Evolutionary conservation across 30 jellyfish, hydroid and myxozoan species (phyloP), one percentile per base, ranked within the genome.

Genomic region (Clytia hemisphaerica): DNA sequence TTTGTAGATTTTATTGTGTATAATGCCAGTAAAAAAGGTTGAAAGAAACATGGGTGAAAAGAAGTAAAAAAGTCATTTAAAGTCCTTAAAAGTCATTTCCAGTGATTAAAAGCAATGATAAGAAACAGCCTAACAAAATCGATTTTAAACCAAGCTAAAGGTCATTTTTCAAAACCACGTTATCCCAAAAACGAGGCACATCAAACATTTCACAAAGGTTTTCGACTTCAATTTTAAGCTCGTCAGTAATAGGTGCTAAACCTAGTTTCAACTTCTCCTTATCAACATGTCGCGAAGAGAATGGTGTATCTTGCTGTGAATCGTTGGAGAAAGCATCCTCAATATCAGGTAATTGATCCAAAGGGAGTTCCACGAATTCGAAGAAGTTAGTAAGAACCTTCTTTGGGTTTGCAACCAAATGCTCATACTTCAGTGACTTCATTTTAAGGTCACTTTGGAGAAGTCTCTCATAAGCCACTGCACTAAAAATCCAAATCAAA

Each of bases 101-200:
- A n/a, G n/a, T n/a, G n/a, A n/a, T n/a, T n/a, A n/a, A n/a, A n/a
- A n/a, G n/a, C n/a, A n/a, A n/a, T n/a, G n/a, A n/a, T n/a, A n/a
- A n/a, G n/a, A n/a, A n/a, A n/a, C n/a, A n/a, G n/a, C n/a, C n/a
- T n/a, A n/a, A n/a, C n/a, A n/a, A n/a, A n/a, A n/a, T n/a, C n/a
- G n/a, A n/a, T n/a, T n/a, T n/a, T n/a, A n/a, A n/a, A 62, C 16
- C 12, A 62, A 14, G n/a, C 29, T 37, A 44, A 36, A 65, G 6
- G 18, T 65, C 44, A 21, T 65, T 37, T 19, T 36, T 25, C 59
- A 65, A 48, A n/a, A 2, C 67, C 37, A 37, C 35, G 21, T 24
- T 25, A 65, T 37, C 37, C 78, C 78, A 65, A n/a, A 65, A 65
- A 19, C 33, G n/a, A 9, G 78, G 78, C 58, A 65, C 78, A 38